Evolutionary conservation across 2,797 vertebrate genomes (phyloP), one percentile per base, ranked within the genome.

Genomic region (Pipistrellus pipistrellus): DNA sequence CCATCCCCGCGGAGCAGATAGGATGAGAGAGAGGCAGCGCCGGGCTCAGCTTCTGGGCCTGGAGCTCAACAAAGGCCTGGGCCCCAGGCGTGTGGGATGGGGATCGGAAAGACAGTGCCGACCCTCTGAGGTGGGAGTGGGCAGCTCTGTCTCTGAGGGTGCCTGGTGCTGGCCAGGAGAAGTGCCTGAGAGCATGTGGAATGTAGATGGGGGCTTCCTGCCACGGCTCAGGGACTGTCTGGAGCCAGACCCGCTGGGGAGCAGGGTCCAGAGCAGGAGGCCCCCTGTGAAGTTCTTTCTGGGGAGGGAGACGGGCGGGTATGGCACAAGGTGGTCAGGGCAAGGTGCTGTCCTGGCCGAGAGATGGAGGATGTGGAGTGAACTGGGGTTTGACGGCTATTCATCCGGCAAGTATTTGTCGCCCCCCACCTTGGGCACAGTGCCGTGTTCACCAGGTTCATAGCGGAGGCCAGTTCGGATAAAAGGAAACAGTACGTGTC

Each of bases 401-500:
- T 90, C 8, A 59, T 72, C 77, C 46, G 80, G 14, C 62, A 81
- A 8, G 30, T 77, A 44, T 41, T 62, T 87, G 84, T 35, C 51
- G 59, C 35, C 30, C 10, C 81, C 85, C 51, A n/a, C 62, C 27
- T 72, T 75, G 87, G 88, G 73, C n/a, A 51, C 55, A 87, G 46
- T 53, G 46, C 53, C 68, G 0, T 59, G n/a, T 85, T 97, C 72
- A 41, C 68, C 66, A 82, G 84, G 71, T 75, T 88, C 38, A 73
- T 73, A 69, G 84, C 75, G 20, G 72, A 69, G 48, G 30, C 75
- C 48, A 53, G 75, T 69, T 41, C 85, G 68, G 72, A 83, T 59
- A 66, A 90, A 75, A 57, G 51, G 46, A 73, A 59, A 48, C 64
- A 53, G 27, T 59, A 46, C 46, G 78, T 51, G 9, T 68, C n/a